Evolutionary conservation across 2,797 vertebrate species (phyloP).

Genomic region (Morus bassanus): DNA sequence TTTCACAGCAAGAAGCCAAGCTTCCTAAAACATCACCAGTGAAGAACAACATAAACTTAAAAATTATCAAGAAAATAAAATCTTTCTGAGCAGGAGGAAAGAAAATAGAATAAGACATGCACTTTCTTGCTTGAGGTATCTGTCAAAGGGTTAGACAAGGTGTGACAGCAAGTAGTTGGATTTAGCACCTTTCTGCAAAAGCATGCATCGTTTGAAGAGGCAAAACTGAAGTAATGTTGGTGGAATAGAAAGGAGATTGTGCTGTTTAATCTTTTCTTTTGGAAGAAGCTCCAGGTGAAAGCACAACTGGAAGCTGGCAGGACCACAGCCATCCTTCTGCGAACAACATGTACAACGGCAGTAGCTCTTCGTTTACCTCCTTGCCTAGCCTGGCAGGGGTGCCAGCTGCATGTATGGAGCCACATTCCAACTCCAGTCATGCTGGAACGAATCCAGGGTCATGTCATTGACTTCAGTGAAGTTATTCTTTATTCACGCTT

Average conservation of each 20-base stretch:
- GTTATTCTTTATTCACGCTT: conserved; percentile 11
- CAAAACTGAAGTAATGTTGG: not conserved
- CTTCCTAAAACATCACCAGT: not conserved
- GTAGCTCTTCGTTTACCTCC: not conserved
- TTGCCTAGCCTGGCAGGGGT: not conserved
- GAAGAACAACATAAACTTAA: not conserved
- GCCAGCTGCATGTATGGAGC: not conserved
- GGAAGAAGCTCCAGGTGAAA: not conserved
- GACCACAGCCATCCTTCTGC: not conserved
- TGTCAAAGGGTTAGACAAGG: not conserved
- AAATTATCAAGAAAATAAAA: not conserved
- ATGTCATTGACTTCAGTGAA: conserved; percentile 19
- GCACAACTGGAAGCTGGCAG: not conserved
- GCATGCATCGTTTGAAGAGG: not conserved
- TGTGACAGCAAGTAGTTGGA: not conserved
- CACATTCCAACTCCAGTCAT: conserved; percentile 15
- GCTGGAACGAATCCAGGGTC: conserved; percentile 9
- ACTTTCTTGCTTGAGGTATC: not conserved
- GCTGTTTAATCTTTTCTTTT: not conserved
- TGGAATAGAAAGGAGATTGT: not conserved
- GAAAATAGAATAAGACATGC: not conserved
- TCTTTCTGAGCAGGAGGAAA: not conserved
- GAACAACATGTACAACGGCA: not conserved
- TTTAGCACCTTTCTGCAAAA: not conserved
- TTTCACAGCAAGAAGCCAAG: not conserved